Percentiles rank a stretch among this genome's conserved stretches.
Evolutionary conservation across 2,888 invertebrate genomes (phyloP).

Genomic region (Cephus nigrinus): DNA sequence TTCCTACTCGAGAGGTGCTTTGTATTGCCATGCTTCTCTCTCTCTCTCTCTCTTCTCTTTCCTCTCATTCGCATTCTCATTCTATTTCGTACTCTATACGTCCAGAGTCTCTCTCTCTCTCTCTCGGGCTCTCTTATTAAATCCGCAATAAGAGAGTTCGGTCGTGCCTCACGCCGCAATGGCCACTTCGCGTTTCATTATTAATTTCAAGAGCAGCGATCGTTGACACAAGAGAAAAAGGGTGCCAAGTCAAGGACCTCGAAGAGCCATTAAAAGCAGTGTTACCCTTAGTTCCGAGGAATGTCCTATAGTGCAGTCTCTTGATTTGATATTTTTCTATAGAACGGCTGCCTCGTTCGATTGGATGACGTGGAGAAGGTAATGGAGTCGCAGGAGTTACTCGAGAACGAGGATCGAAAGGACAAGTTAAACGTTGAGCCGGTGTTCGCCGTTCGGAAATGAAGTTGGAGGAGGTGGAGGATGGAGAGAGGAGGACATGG

Average conservation of each 20-base stretch:
- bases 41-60: constrained; percentile 13
- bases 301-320: neutral
- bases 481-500: constrained; percentile 47
- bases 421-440: neutral
- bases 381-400: neutral
- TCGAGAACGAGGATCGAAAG: neutral
- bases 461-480: constrained; percentile 18
- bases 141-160: constrained; percentile 37
- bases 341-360: neutral
- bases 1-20: constrained; percentile 3
- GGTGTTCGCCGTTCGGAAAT: neutral
- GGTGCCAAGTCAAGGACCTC: constrained; percentile 1
- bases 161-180: constrained; percentile 28
- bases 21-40: constrained; percentile 22
- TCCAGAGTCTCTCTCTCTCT: constrained; percentile 14
- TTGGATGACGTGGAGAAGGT: neutral
- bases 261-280: neutral
- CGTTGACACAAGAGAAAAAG: constrained; percentile 34
- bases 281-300: neutral
- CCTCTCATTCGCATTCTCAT: constrained; percentile 24
- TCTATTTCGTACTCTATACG: constrained; percentile 3
- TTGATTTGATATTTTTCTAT: neutral
- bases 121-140: constrained; percentile 45
- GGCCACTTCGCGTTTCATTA: constrained; percentile 45
- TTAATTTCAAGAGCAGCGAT: constrained; percentile 47